Percentiles rank a stretch among this genome's conserved stretches.
These are phyloP conservation scores for Caenorhabditis plicata DNA, from an alignment of 2,888 invertebrate genomes.

Conservation along the genomic window DNA sequence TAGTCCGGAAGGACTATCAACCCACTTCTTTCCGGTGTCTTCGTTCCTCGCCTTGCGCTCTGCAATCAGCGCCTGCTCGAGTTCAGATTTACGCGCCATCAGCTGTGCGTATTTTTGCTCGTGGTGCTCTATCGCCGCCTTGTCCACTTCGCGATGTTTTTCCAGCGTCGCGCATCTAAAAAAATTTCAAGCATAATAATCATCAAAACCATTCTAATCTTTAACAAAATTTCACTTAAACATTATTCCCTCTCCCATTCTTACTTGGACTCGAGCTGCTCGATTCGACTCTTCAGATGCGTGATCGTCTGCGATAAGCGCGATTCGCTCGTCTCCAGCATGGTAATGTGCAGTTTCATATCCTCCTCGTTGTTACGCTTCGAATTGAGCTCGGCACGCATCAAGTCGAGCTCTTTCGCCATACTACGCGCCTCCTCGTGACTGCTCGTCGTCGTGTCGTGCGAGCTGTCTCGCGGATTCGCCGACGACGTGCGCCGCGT, in stretches of 20 bases:
- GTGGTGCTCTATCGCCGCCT: conserved; percentile 75
- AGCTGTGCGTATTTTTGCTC: conserved; percentile 86
- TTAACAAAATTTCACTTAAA: not conserved
- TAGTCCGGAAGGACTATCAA: not conserved
- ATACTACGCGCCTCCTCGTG: conserved; percentile 15
- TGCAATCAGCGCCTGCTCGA: conserved; percentile 76
- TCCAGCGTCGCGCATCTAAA: conserved; percentile 76
- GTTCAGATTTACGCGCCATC: conserved; percentile 76
- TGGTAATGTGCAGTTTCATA: conserved; percentile 74
- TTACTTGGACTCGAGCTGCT: conserved; percentile 82
- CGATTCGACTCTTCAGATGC: conserved; percentile 82
- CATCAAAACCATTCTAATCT: not conserved
- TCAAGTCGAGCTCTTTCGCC: conserved; percentile 73
- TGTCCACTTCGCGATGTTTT: conserved; percentile 78
- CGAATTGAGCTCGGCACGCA: conserved; percentile 77
- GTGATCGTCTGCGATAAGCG: conserved; percentile 75
- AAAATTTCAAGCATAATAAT: not conserved
- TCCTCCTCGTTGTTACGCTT: conserved; percentile 77
- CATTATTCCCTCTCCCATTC: conserved; percentile 46
- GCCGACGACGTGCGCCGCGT: no score
- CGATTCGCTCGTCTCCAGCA: conserved; percentile 74
- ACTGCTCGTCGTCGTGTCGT: conserved; percentile 21
- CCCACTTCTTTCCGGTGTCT: conserved; percentile 68
- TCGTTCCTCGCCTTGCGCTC: conserved; percentile 72
- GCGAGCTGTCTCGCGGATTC: conserved; percentile 23